A percentile compares a stretch with the other conserved stretches of the same genome.
Evolutionary conservation across 2,797 vertebrate genomes (phyloP).

Genomic region (Masticophis lateralis): DNA sequence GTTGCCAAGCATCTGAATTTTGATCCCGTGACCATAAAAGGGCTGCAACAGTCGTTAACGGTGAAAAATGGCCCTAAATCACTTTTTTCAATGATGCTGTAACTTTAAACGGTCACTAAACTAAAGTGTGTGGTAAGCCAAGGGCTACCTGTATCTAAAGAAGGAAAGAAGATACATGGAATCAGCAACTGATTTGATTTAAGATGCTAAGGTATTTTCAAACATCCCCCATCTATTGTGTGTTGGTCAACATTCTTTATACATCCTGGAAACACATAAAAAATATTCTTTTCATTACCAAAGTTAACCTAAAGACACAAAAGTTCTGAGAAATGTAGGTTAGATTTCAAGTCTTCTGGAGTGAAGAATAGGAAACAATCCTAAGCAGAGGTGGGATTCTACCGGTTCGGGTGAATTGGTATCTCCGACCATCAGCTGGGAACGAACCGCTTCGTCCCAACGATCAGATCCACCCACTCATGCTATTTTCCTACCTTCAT

Average conservation of each 20-base stretch:
- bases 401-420: too few relatives aligned
- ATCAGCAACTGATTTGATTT: not conserved
- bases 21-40: not conserved
- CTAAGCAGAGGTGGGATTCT: not conserved
- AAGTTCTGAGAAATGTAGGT: not conserved
- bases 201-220: not conserved
- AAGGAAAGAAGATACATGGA: too few relatives aligned
- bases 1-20: not conserved
- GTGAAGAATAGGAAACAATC: not conserved
- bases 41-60: not conserved
- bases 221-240: too few relatives aligned
- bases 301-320: not conserved
- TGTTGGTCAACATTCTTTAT: not conserved
- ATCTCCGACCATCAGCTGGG: too few relatives aligned
- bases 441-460: too few relatives aligned
- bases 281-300: not conserved
- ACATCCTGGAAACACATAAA: not conserved
- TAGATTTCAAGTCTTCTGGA: not conserved
- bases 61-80: not conserved
- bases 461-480: too few relatives aligned
- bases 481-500: too few relatives aligned
- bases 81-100: not conserved
- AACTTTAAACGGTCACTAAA: not conserved
- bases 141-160: not conserved
- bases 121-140: not conserved